Percentiles rank a stretch among this genome's conserved stretches.
phyloP scores from a whole-genome alignment of 2,888 invertebrate species.

The Hesperia comma region DNA sequence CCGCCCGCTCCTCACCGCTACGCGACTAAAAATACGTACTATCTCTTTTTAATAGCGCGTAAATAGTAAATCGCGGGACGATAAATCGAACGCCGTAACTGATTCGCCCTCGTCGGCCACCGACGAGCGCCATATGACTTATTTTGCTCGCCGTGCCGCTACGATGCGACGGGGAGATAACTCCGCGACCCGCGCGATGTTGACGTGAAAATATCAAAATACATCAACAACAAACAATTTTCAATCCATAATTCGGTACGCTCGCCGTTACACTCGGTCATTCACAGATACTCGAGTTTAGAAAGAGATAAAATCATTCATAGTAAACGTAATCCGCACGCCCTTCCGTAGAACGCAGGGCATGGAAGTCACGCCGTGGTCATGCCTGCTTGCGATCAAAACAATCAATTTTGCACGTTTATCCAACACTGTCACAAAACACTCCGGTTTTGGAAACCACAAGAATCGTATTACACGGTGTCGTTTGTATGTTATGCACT shows the following conservation, averaged over 20 bases:
- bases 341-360: slow-evolving; percentile 82
- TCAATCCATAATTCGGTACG: slow-evolving; percentile 81
- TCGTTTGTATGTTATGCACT: slow-evolving; percentile 67
- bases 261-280: slow-evolving; percentile 82
- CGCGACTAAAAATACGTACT: slow-evolving; percentile 78
- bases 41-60: slow-evolving; percentile 77
- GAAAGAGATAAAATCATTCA: slow-evolving; percentile 85
- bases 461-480: slow-evolving; percentile 59
- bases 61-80: slow-evolving; percentile 70
- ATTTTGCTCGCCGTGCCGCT: slow-evolving; percentile 59
- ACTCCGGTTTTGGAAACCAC: slow-evolving; percentile 52
- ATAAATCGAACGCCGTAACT: slow-evolving; percentile 66
- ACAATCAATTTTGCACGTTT: slow-evolving; percentile 65
- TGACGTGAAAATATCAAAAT: slow-evolving; percentile 66
- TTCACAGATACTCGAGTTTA: slow-evolving; percentile 82
- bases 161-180: slow-evolving; percentile 66
- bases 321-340: slow-evolving; percentile 83
- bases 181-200: slow-evolving; percentile 60
- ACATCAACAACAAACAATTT: slow-evolving; percentile 81
- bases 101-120: slow-evolving; percentile 63
- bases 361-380: slow-evolving; percentile 83
- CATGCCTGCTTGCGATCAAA: slow-evolving; percentile 75
- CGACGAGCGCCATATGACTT: slow-evolving; percentile 63
- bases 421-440: slow-evolving; percentile 56
- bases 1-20: slow-evolving; percentile 57